Evolutionary conservation across 2,888 invertebrate genomes (phyloP).

Genomic region (Heliconius cydno): DNA sequence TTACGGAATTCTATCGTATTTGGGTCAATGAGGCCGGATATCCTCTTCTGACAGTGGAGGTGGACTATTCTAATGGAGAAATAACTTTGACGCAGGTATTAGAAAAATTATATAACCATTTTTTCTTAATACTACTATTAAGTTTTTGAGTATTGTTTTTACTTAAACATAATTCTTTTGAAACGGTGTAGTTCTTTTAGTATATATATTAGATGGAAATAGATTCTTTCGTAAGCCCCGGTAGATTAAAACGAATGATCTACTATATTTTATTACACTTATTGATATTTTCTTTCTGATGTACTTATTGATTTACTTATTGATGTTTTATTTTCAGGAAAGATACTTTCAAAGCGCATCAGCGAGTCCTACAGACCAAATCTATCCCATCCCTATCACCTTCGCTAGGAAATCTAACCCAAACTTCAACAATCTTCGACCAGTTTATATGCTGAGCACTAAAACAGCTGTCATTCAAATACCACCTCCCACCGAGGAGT

Average conservation of each 20-base stretch:
- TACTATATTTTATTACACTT: not conserved
- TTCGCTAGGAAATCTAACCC: slow-evolving; percentile 67
- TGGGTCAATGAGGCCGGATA: slow-evolving; percentile 86
- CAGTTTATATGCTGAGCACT: slow-evolving; percentile 75
- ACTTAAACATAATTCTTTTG: too few relatives aligned
- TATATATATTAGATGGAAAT: too few relatives aligned
- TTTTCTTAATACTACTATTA: not conserved
- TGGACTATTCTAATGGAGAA: slow-evolving; percentile 66
- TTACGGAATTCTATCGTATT: slow-evolving; percentile 78
- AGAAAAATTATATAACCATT: slow-evolving; percentile 38
- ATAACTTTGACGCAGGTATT: slow-evolving; percentile 70
- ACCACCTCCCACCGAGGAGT: slow-evolving; percentile 67
- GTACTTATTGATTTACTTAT: too few relatives aligned
- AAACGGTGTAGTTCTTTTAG: too few relatives aligned
- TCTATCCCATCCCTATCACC: slow-evolving; percentile 78
- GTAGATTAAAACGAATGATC: too few relatives aligned
- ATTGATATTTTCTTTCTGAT: not conserved
- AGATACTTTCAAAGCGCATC: slow-evolving; percentile 80
- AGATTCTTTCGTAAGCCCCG: too few relatives aligned
- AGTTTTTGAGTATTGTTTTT: too few relatives aligned
- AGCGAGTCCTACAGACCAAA: slow-evolving; percentile 58
- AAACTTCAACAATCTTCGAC: slow-evolving; percentile 61
- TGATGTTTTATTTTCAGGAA: slow-evolving; percentile 67
- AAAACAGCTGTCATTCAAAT: slow-evolving; percentile 60
- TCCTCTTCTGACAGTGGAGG: slow-evolving; percentile 81